Percentiles rank a stretch among this genome's conserved stretches.
These are phyloP conservation scores for Ariolimax columbianus DNA, from an alignment of 2,888 invertebrate genomes.

Conservation along the genomic window DNA sequence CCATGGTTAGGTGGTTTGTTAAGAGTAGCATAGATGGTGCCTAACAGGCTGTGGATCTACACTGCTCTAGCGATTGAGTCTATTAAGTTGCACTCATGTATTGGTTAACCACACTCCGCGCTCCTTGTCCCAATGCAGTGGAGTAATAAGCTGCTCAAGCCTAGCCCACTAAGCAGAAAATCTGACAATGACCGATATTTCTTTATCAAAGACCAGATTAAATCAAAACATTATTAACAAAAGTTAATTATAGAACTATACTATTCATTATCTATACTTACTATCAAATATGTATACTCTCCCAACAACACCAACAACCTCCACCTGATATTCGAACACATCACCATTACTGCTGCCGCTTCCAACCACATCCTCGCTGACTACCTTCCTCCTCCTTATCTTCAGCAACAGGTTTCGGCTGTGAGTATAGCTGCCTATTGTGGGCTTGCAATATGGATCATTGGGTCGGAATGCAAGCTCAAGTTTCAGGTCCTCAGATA, in stretches of 20 bases:
- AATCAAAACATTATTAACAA: no score
- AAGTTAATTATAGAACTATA: neutral
- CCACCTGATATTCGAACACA: slow-evolving; percentile 68
- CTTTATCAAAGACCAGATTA: no score
- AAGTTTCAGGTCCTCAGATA: slow-evolving; percentile 34
- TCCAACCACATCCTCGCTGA: neutral
- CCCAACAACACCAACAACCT: slow-evolving; percentile 78
- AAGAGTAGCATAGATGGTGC: no score
- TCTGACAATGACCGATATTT: no score
- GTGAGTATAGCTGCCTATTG: slow-evolving; percentile 85
- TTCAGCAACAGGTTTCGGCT: slow-evolving; percentile 87
- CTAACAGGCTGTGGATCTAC: no score
- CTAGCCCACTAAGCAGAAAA: no score
- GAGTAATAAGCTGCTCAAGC: no score
- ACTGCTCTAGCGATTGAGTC: no score
- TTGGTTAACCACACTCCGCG: no score
- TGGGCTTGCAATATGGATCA: slow-evolving; percentile 89
- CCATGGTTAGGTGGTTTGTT: no score
- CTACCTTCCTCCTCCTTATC: slow-evolving; percentile 81
- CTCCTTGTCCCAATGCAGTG: no score
- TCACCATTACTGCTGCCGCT: neutral
- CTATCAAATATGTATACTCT: slow-evolving; percentile 79
- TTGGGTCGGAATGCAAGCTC: slow-evolving; percentile 85
- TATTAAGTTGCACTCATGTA: no score
- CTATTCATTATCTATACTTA: slow-evolving; percentile 58